phyloP scores from a whole-genome alignment of 1,140 invertebrate genomes.

The Drosophila setifemur region DNA sequence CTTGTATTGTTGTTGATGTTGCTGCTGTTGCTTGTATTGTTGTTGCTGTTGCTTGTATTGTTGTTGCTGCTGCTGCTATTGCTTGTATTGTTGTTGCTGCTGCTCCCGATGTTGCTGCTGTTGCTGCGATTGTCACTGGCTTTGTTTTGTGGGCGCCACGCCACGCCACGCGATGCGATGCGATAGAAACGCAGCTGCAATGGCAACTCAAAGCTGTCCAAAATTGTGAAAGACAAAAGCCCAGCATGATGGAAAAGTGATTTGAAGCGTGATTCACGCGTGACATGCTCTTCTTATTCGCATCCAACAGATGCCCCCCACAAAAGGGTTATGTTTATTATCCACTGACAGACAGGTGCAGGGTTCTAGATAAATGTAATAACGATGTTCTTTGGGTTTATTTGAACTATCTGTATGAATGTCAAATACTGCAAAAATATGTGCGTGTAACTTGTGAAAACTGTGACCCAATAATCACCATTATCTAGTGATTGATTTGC shows the following conservation, averaged over 20 bases:
- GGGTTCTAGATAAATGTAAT: neutral
- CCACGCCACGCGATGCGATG: conserved; percentile 5
- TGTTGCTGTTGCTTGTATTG: conserved; percentile 1
- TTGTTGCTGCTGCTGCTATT: no score
- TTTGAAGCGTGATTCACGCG: conserved; percentile 3
- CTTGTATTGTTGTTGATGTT: neutral
- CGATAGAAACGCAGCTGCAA: conserved; percentile 11
- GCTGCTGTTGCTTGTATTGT: neutral
- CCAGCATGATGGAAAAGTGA: neutral
- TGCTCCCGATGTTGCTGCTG: neutral
- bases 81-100: neutral
- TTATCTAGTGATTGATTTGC: neutral
- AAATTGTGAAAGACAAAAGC: conserved; percentile 1
- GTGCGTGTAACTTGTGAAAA: no score
- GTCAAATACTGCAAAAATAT: no score
- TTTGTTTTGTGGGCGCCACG: conserved; percentile 25
- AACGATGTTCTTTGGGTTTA: no score
- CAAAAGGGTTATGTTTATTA: neutral
- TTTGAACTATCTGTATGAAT: no score
- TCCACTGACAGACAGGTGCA: neutral
- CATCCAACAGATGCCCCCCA: no score
- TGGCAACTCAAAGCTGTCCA: conserved; percentile 4
- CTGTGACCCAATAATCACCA: no score
- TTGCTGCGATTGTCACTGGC: neutral
- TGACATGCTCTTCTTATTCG: neutral